Conservation (phyloP, 2,113 vertebrate genomes). For the Rhagologus leucostigma region DNA sequence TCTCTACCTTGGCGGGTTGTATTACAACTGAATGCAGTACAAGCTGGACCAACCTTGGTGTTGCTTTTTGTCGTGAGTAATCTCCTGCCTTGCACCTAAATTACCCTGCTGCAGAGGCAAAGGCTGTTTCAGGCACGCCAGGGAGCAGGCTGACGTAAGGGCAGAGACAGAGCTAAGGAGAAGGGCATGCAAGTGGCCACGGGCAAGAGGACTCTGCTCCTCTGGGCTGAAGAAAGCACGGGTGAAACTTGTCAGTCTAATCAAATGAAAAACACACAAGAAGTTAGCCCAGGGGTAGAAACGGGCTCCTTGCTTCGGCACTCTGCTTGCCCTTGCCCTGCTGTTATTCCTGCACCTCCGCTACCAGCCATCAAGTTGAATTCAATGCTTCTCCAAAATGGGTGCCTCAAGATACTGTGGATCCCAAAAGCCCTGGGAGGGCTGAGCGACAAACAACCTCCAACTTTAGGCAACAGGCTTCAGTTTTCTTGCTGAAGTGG, state of each 20-base stretch:
- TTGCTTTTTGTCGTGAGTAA: background rate
- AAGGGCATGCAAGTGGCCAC: background rate
- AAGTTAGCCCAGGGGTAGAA: background rate
- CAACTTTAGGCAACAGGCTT: background rate
- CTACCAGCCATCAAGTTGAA: rapidly evolving
- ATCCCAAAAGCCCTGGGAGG: background rate
- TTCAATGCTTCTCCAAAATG: background rate
- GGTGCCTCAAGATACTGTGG: background rate
- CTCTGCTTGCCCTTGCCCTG: background rate
- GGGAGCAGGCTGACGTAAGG: background rate
- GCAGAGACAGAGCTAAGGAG: background rate
- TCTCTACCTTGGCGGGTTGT: background rate
- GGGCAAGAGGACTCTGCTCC: background rate
- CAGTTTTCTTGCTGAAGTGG: background rate
- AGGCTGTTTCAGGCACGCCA: background rate
- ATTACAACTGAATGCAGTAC: background rate
- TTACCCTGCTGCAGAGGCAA: background rate
- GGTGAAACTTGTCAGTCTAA: background rate
- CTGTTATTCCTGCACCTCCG: rapidly evolving
- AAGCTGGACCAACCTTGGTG: background rate
- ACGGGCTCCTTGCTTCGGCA: background rate
- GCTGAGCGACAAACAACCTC: background rate
- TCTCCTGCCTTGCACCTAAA: background rate
- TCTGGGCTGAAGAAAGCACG: background rate
- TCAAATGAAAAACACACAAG: background rate